Evolutionary conservation across 1,140 invertebrate genomes (phyloP).

Genomic region (Drosophila mauritiana): DNA sequence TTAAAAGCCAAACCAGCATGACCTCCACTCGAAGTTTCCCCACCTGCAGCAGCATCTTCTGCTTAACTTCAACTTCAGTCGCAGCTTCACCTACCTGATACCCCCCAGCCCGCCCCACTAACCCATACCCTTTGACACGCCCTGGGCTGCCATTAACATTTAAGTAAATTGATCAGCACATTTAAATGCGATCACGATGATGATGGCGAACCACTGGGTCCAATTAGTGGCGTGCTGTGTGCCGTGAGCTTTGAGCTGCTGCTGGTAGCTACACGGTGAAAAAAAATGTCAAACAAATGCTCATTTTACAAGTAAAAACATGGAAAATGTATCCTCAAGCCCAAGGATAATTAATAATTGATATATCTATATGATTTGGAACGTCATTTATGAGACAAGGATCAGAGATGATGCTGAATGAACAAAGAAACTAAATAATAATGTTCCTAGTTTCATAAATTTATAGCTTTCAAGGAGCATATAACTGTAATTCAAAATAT

Average conservation of each 20-base stretch:
- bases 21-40: slow-evolving; percentile 42
- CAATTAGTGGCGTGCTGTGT: slow-evolving; percentile 76
- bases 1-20: slow-evolving; percentile 60
- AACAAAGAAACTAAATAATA: too few species aligned
- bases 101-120: neutral
- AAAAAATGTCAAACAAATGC: neutral
- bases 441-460: too few species aligned
- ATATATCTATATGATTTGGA: too few species aligned
- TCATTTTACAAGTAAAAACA: neutral
- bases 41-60: slow-evolving; percentile 13
- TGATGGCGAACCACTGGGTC: slow-evolving; percentile 66
- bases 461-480: too few species aligned
- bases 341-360: too few species aligned
- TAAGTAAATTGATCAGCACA: slow-evolving; percentile 81
- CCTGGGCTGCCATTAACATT: slow-evolving; percentile 75
- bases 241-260: slow-evolving; percentile 45
- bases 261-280: slow-evolving; percentile 27
- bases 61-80: slow-evolving; percentile 29
- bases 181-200: slow-evolving; percentile 79
- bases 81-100: slow-evolving; percentile 2
- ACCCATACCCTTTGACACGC: slow-evolving; percentile 41
- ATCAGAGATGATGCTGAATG: too few species aligned
- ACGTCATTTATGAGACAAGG: too few species aligned
- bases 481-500: too few species aligned
- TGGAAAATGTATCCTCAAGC: too few species aligned